A percentile compares a stretch with the other conserved stretches of the same genome.
Evolutionary conservation across 2,888 invertebrate species (phyloP).

Genomic region (Lithosia quadra): DNA sequence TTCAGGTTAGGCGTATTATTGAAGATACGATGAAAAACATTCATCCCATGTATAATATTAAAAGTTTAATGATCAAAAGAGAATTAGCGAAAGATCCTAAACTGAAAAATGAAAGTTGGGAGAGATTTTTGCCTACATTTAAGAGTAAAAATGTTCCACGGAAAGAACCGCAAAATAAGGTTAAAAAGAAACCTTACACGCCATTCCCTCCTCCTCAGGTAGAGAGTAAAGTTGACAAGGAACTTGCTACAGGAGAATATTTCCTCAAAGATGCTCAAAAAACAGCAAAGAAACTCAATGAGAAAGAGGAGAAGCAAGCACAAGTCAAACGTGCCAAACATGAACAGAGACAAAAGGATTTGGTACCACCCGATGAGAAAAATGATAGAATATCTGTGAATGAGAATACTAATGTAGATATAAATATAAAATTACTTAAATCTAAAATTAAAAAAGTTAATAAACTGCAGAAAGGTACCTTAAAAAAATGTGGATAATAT

Average conservation of each 20-base stretch:
- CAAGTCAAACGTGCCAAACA: slow-evolving; percentile 91
- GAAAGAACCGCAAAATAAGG: slow-evolving; percentile 95
- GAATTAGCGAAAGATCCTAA: slow-evolving; percentile 97
- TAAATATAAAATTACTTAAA: slow-evolving; percentile 91
- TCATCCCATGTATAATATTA: slow-evolving; percentile 99
- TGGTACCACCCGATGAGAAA: slow-evolving; percentile 92
- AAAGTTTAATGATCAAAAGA: slow-evolving; percentile 98
- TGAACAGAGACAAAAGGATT: slow-evolving; percentile 92
- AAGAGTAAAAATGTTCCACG: slow-evolving; percentile 95
- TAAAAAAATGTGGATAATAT: not conserved
- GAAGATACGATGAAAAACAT: slow-evolving; percentile 99
- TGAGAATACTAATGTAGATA: slow-evolving; percentile 85
- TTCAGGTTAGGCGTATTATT: slow-evolving; percentile 95
- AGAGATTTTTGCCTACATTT: slow-evolving; percentile 97
- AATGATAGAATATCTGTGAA: slow-evolving; percentile 43
- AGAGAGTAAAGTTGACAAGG: slow-evolving; percentile 97
- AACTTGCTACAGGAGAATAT: slow-evolving; percentile 98
- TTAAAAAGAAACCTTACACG: slow-evolving; percentile 97
- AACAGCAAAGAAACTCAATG: slow-evolving; percentile 90
- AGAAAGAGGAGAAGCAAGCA: slow-evolving; percentile 92
- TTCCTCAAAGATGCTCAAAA: slow-evolving; percentile 96
- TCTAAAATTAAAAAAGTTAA: slow-evolving; percentile 91
- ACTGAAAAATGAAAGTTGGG: slow-evolving; percentile 98
- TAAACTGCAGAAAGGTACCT: slow-evolving; percentile 74
- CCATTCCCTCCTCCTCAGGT: slow-evolving; percentile 98